Base-by-base conservation (phyloP, 2,888 invertebrate species). In the Conus canariensis region DNA sequence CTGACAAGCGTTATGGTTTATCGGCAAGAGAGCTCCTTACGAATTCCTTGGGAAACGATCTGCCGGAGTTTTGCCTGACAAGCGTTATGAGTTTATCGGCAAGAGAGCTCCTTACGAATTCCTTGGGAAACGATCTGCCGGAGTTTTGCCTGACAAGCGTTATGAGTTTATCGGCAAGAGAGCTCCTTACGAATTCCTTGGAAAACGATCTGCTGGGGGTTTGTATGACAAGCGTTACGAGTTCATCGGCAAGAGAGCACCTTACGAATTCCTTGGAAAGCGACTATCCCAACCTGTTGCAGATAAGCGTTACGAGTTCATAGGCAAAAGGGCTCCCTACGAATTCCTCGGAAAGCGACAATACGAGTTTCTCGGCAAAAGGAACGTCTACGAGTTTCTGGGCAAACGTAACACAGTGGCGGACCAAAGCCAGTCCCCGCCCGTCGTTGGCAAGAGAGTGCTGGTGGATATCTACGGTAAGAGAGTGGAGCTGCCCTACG, bases 401-500 rank as follows among this genome's bases (percentile, higher is more conserved):
- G 87, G 87, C 56, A 87, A 87, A 70, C 45, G 87, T 16, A 22
- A 58, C 82, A 19, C 8, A n/a, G 8, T 6, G 16, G 56, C 58
- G 9, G 22, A 83, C 19, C 7, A 19, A 22, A 19, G 58, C 58
- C 30, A 14, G 16, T 8, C 45, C 45, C 19, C 45, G 16, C 6
- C 56, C 30, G 12, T 22, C n/a, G n/a, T n/a, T 22, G 30, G 12
- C 8, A 87, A 87, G n/a, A 56, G 87, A 45, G 14, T 30, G 8
- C 45, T 89, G 74, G 60, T 60, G 10, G 90, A 90, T 25, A 80
- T 90, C 58, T 82, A 86, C 60, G 90, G 90, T 5, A 90, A 90
- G 58, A 87, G 90, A 16, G 89, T 89, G 56, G 85, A 85, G 59
- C 85, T 89, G 74, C 89, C 89, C 16, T 89, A 89, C 89, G 89